Percentiles rank a stretch among this genome's conserved stretches.
Conservation (phyloP, 64 coral and sea anemone species). For the Hydrozoanthus tunicans region DNA sequence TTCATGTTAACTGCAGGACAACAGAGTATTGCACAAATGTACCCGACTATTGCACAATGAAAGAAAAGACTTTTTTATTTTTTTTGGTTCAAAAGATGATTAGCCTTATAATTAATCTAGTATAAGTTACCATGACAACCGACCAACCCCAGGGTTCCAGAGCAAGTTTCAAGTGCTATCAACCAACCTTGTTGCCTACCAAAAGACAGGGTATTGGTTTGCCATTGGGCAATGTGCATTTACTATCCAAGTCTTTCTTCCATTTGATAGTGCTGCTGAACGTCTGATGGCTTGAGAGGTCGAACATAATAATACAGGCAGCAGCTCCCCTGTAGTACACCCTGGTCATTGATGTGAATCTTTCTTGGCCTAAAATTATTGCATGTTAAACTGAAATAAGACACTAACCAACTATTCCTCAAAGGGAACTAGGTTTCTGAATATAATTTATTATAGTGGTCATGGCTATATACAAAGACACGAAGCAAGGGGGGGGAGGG, state of each 20-base stretch:
- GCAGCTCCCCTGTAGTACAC: slow-evolving; percentile 95
- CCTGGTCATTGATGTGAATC: slow-evolving; percentile 95
- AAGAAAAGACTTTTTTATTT: too few relatives aligned
- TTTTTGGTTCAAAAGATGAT: too few relatives aligned
- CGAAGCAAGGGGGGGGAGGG: too few relatives aligned
- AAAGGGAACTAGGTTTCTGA: neutral
- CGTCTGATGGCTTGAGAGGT: slow-evolving; percentile 86
- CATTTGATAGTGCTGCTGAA: slow-evolving; percentile 91
- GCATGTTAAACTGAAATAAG: too few relatives aligned
- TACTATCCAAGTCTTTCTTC: slow-evolving; percentile 93
- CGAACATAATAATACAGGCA: slow-evolving; percentile 96
- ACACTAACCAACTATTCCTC: neutral
- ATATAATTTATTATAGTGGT: neutral
- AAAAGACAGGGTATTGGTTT: slow-evolving; percentile 89
- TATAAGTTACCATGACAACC: too few relatives aligned
- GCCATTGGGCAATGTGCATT: slow-evolving; percentile 79
- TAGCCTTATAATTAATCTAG: too few relatives aligned
- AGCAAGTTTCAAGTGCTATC: neutral
- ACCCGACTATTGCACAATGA: too few relatives aligned
- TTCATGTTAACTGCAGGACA: too few relatives aligned
- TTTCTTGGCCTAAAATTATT: slow-evolving; percentile 76
- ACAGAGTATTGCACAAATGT: too few relatives aligned
- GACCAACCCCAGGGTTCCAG: too few relatives aligned
- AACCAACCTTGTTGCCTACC: slow-evolving; percentile 89
- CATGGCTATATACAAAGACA: too few relatives aligned